Conservation (phyloP, 2,113 vertebrate species). For the Uria lomvia region DNA sequence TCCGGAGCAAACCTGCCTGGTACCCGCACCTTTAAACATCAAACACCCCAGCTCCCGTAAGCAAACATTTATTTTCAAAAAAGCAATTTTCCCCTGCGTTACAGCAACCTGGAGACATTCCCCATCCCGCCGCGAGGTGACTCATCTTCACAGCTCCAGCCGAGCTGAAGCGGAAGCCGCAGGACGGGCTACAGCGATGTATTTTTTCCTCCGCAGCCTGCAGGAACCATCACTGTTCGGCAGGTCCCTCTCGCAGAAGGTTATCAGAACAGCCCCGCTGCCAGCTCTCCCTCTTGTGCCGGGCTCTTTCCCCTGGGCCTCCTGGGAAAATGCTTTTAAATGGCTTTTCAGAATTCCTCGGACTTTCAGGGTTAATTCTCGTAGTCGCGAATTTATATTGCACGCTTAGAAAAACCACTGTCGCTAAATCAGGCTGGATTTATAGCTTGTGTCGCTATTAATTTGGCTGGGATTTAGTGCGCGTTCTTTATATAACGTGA, state of each 20-base stretch:
- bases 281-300: background rate
- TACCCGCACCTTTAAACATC: background rate
- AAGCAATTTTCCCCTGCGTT: background rate
- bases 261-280: background rate
- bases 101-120: background rate
- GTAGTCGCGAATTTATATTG: background rate
- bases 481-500: background rate
- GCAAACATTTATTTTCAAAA: background rate
- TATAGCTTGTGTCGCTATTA: background rate
- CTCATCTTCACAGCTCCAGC: background rate
- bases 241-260: background rate
- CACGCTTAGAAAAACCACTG: background rate
- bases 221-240: background rate
- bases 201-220: background rate
- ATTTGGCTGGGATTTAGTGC: background rate
- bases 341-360: constrained; percentile 10
- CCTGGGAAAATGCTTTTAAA: background rate
- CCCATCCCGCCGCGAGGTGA: accelerated
- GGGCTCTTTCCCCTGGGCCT: background rate
- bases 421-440: background rate
- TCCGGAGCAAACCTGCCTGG: background rate
- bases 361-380: background rate
- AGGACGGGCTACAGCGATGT: background rate
- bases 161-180: background rate
- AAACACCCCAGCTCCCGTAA: background rate